Evolutionary conservation across 1,140 invertebrate species (phyloP), one percentile per base, ranked within the genome.

Genomic region (Drosophila equinoxialis): DNA sequence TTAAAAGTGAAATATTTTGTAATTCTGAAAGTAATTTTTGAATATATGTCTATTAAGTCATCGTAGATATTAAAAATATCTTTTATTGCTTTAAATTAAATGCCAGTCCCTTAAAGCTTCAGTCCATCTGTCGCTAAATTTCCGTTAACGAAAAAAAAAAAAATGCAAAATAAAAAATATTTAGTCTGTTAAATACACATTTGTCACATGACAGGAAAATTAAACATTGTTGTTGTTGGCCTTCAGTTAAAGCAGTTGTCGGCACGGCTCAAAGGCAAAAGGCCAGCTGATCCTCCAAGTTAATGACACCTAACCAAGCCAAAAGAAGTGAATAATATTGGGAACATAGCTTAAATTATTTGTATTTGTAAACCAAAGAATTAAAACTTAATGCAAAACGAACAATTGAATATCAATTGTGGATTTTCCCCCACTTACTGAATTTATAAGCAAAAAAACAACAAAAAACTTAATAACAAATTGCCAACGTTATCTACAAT

Each of bases 381-480:
- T 74, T 67, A 51, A 58, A 69, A 57, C 64, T 41, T 45, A 61
- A 61, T 74, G 6, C 14, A 30, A 20, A 45, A 35, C 60, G 6
- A 65, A 61, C 74, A 78, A 86, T 81, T 86, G 54, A 79, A 70
- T 55, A 79, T 26, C 82, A 81, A 86, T 74, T 72, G 73, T 65
- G 82, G 82, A 41, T 71, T 86, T 81, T 79, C 54, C 57, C 71
- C 74, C 57, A 57, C 23, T 54, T 74, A 37, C 57, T 17, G 17
- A 17, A 17, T 17, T 0, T 17, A 17, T 17, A 17, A 17, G 17
- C 0, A 17, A 17, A 17, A 17, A 17, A 17, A 17, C 0, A 17
- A 17, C 0, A 17, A 17, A 17, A 17, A 17, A 17, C 17, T 68
- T 75, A 72, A 75, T 77, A 68, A 77, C 70, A 78, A 85, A 72